Percentiles rank a stretch among this genome's conserved stretches.
Conservation (phyloP, 2,888 invertebrate species). For the Scelioninae gen. 1 region DNA sequence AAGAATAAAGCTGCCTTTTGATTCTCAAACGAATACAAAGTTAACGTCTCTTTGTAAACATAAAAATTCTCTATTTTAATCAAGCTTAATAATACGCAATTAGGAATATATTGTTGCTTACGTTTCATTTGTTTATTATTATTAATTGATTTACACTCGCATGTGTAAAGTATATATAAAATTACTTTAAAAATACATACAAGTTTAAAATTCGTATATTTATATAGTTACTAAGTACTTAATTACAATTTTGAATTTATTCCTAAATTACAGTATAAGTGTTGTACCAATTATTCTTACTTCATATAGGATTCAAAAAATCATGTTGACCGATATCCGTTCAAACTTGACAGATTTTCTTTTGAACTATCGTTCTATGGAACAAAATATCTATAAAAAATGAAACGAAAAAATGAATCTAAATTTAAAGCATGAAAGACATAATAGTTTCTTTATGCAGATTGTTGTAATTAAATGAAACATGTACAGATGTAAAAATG, state of each 20-base stretch:
- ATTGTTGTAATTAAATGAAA: conserved; percentile 52
- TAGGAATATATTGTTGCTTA: conserved; percentile 70
- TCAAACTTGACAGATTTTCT: conserved; percentile 46
- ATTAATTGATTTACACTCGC: conserved; percentile 66
- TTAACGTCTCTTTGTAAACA: conserved; percentile 65
- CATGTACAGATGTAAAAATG: conserved; percentile 66
- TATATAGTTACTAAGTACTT: conserved; percentile 69
- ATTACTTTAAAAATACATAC: conserved; percentile 67
- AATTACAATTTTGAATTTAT: conserved; percentile 80
- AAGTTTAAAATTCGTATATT: conserved; percentile 66
- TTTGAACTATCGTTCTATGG: conserved; percentile 46
- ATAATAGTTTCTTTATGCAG: not conserved
- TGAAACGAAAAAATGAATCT: not conserved
- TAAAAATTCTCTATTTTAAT: conserved; percentile 66
- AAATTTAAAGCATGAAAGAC: not conserved
- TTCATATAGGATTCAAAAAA: conserved; percentile 65
- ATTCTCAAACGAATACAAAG: conserved; percentile 60
- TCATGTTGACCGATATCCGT: conserved; percentile 55
- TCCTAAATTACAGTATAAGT: conserved; percentile 72
- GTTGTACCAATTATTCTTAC: conserved; percentile 68
- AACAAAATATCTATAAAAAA: conserved; percentile 8
- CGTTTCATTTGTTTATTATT: conserved; percentile 33
- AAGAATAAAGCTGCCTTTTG: conserved; percentile 65
- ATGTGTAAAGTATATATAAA: conserved; percentile 66
- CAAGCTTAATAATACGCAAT: conserved; percentile 65